phyloP scores from a whole-genome alignment of 1,140 invertebrate genomes.

The Sinonovacula constricta region DNA sequence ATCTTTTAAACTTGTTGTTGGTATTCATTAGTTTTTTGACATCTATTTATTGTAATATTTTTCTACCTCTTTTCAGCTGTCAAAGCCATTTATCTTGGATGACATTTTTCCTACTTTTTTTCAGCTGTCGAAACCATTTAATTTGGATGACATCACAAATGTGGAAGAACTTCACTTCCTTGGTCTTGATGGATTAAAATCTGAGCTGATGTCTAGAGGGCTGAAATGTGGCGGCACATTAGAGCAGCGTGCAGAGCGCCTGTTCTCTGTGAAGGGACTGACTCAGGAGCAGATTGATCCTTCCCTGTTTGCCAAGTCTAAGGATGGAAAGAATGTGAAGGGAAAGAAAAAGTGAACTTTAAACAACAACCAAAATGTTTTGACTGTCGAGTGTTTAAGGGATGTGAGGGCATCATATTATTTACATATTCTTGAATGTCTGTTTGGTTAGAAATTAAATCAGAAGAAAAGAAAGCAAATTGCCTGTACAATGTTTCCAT shows the following conservation, averaged over 20 bases:
- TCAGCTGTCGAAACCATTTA: constrained; percentile 52
- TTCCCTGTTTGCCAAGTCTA: constrained; percentile 74
- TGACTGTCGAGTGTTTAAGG: too few relatives aligned
- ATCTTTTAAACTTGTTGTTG: too few relatives aligned
- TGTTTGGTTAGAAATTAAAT: too few relatives aligned
- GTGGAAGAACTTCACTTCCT: constrained; percentile 70
- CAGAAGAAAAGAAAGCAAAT: too few relatives aligned
- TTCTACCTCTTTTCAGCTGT: too few relatives aligned
- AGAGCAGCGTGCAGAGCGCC: constrained; percentile 75
- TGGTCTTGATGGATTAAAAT: constrained; percentile 77
- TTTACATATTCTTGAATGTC: too few relatives aligned
- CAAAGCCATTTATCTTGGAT: constrained; percentile 67
- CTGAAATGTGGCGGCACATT: constrained; percentile 79
- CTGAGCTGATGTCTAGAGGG: constrained; percentile 70
- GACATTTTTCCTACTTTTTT: too few relatives aligned
- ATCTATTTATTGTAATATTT: too few relatives aligned
- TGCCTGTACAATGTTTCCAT: too few relatives aligned
- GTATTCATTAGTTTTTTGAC: too few relatives aligned
- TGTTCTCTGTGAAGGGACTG: constrained; percentile 78
- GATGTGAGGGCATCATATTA: too few relatives aligned
- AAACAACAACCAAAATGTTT: too few relatives aligned
- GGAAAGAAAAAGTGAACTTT: constrained; percentile 36
- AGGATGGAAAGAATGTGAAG: constrained; percentile 62
- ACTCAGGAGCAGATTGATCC: constrained; percentile 72
- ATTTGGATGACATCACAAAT: constrained; percentile 67